Evolutionary conservation across 1,140 invertebrate genomes (phyloP).

Genomic region (Amyelois transitella): DNA sequence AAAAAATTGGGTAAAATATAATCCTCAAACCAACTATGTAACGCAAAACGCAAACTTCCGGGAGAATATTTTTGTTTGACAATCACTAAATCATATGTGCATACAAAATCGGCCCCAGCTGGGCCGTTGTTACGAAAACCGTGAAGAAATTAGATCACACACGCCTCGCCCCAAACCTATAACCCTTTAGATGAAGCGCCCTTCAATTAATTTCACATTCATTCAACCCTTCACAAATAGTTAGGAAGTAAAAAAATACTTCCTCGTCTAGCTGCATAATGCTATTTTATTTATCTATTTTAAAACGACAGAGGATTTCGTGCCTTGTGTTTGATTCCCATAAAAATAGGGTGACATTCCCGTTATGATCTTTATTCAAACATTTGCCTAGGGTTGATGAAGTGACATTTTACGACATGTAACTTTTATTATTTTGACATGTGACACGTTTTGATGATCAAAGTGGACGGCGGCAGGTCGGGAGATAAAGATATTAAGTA

Average conservation of each 20-base stretch:
- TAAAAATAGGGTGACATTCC: constrained; percentile 18
- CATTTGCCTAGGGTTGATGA: constrained; percentile 33
- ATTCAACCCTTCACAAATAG: constrained; percentile 44
- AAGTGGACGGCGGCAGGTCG: constrained; percentile 26
- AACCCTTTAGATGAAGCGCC: constrained; percentile 48
- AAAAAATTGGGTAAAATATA: no score
- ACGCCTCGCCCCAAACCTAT: constrained; percentile 29
- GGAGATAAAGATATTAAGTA: not conserved
- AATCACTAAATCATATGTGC: not conserved
- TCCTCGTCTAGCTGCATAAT: constrained; percentile 23
- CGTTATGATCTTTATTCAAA: constrained; percentile 38
- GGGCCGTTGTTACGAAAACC: constrained; percentile 18
- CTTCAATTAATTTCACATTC: constrained; percentile 68
- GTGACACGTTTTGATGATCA: constrained; percentile 30
- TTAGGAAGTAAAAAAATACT: constrained; percentile 42
- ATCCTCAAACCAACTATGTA: not conserved
- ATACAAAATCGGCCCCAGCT: not conserved
- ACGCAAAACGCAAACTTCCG: not conserved
- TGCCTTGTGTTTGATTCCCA: constrained; percentile 5
- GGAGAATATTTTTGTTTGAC: not conserved
- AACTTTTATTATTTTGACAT: constrained; percentile 40
- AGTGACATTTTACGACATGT: constrained; percentile 25
- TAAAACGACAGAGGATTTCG: constrained; percentile 1
- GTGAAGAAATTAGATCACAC: constrained; percentile 50
- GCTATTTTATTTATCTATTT: constrained; percentile 14